These are phyloP conservation scores for Rafetus swinhoei DNA, from an alignment of 2,113 vertebrate species.

Conservation along the genomic window DNA sequence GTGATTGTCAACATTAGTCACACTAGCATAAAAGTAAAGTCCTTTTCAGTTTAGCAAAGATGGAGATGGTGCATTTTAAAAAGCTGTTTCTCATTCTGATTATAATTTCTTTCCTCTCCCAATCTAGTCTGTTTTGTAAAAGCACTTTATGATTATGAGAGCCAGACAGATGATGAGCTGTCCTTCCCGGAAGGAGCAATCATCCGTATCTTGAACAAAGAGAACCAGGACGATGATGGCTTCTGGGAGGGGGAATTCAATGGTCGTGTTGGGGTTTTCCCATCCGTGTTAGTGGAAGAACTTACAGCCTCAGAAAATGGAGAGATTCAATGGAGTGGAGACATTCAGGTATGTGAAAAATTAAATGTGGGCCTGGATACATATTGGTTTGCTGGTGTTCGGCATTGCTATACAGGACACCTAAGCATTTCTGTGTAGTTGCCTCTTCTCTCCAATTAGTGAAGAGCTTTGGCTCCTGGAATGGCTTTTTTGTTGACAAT, in stretches of 20 bases:
- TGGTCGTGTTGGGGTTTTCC: conserved; percentile 92
- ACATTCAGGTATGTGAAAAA: conserved; percentile 76
- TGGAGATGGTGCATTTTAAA: rapidly evolving
- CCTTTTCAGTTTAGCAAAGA: neutral
- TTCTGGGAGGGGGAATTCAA: conserved; percentile 99
- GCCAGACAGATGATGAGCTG: conserved; percentile 95
- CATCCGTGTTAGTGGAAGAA: conserved; percentile 95
- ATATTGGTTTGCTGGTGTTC: rapidly evolving
- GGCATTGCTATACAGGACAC: neutral
- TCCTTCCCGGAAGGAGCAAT: conserved; percentile 95
- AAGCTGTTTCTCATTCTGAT: neutral
- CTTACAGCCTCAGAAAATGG: conserved; percentile 88
- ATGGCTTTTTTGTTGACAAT: too few relatives aligned
- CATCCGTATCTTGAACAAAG: conserved; percentile 95
- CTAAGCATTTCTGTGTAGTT: neutral
- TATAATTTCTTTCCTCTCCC: neutral
- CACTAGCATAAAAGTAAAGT: neutral
- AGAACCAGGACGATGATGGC: conserved; percentile 96
- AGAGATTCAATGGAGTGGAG: conserved; percentile 81
- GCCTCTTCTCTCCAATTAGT: neutral
- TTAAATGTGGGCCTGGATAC: neutral
- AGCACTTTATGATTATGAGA: conserved; percentile 98
- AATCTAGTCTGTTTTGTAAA: conserved; percentile 91
- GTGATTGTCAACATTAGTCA: neutral
- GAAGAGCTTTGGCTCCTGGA: neutral